phyloP scores from a whole-genome alignment of 2,888 invertebrate genomes.

The Gasteruption jaculator region DNA sequence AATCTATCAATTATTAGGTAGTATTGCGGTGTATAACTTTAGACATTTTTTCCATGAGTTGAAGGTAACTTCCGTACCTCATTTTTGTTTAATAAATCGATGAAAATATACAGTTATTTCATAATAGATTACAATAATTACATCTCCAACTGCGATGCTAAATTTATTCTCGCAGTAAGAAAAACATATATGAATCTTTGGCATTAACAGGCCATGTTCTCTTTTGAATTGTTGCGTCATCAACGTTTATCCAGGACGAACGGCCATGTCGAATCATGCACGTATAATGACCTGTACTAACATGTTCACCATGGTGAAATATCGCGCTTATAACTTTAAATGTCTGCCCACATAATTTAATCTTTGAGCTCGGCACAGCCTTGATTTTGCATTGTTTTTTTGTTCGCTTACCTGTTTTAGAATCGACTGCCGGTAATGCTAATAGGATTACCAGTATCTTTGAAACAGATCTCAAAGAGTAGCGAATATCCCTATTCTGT shows the following conservation, averaged over 20 bases:
- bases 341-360: not conserved
- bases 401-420: not conserved
- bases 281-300: slow-evolving; percentile 12
- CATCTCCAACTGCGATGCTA: no score
- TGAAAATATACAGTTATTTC: no score
- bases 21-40: no score
- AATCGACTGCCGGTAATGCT: not conserved
- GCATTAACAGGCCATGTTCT: slow-evolving; percentile 9
- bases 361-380: slow-evolving; percentile 4
- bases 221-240: not conserved
- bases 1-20: no score
- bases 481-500: not conserved
- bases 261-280: slow-evolving; percentile 1
- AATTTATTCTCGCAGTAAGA: slow-evolving; percentile 2
- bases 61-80: no score
- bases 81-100: no score
- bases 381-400: slow-evolving; percentile 2
- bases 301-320: slow-evolving; percentile 9
- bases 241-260: not conserved
- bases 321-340: slow-evolving; percentile 12
- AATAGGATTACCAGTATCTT: not conserved
- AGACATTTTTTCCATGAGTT: no score
- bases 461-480: not conserved
- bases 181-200: slow-evolving; percentile 11
- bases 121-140: no score